A percentile compares a stretch with the other conserved stretches of the same genome.
Conservation (phyloP, 2,888 invertebrate species). For the Pseudococcus longispinus region DNA sequence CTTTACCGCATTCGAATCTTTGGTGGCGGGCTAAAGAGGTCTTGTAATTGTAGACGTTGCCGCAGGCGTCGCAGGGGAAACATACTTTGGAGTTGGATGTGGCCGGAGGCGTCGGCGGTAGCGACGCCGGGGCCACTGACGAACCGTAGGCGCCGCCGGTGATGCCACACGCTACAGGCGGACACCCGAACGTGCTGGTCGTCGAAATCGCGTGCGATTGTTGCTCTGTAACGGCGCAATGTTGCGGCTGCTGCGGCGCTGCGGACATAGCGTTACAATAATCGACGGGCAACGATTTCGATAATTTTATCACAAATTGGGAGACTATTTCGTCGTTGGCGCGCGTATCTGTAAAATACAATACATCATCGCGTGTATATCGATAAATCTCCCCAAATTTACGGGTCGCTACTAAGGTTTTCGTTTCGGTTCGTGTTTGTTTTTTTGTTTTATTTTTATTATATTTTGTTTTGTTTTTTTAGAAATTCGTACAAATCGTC, state of each 20-base stretch:
- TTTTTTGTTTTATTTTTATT: not conserved
- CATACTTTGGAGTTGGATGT: not conserved
- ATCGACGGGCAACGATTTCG: constrained; percentile 53
- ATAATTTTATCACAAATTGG: constrained; percentile 56
- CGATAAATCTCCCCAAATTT: not conserved
- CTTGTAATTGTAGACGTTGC: constrained; percentile 58
- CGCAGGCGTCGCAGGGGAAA: constrained; percentile 57
- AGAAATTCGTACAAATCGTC: not conserved
- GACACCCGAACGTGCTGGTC: not conserved
- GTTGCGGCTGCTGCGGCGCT: not conserved
- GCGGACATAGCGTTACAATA: constrained; percentile 36
- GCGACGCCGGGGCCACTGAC: not conserved
- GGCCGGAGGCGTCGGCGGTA: not conserved
- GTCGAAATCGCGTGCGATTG: constrained; percentile 37
- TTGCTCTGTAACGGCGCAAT: not conserved
- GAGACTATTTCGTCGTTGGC: constrained; percentile 53
- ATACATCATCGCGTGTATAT: constrained; percentile 33
- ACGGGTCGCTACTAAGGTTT: not conserved
- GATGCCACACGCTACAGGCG: not conserved
- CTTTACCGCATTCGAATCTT: constrained; percentile 61
- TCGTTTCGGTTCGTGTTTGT: not conserved
- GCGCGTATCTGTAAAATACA: constrained; percentile 52
- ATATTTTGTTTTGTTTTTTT: not conserved
- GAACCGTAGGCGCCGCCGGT: not conserved
- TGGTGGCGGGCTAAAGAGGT: constrained; percentile 60